Percentiles rank a stretch among this genome's conserved stretches.
Evolutionary conservation across 2,113 vertebrate species (phyloP).

Genomic region (Axis porcinus): DNA sequence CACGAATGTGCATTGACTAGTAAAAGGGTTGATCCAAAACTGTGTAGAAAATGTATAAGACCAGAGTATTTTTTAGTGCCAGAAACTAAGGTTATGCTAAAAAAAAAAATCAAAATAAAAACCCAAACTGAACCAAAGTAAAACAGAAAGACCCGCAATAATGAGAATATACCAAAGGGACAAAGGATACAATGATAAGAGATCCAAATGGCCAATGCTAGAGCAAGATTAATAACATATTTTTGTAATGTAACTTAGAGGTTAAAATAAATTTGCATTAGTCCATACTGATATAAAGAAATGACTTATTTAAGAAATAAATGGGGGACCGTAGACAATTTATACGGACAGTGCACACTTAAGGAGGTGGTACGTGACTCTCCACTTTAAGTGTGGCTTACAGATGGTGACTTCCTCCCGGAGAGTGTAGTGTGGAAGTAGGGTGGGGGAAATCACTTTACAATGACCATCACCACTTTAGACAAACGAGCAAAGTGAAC

Average conservation of each 20-base stretch:
- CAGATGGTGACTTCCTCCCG: neutral
- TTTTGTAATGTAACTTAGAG: neutral
- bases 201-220: neutral
- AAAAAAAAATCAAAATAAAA: neutral
- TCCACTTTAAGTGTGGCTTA: neutral
- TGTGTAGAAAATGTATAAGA: neutral
- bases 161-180: neutral
- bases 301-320: neutral
- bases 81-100: neutral
- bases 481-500: neutral
- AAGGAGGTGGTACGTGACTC: neutral
- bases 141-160: neutral
- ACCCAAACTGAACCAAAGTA: neutral
- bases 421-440: neutral
- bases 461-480: neutral
- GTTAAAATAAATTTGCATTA: neutral
- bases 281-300: neutral
- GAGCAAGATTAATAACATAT: neutral
- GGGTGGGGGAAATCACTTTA: neutral
- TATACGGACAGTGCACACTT: neutral
- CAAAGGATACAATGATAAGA: neutral
- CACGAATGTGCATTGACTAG: neutral
- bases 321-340: neutral
- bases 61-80: neutral
- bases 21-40: neutral